phyloP scores from a whole-genome alignment of 1,140 invertebrate species.

The Drosophila murphyi region DNA sequence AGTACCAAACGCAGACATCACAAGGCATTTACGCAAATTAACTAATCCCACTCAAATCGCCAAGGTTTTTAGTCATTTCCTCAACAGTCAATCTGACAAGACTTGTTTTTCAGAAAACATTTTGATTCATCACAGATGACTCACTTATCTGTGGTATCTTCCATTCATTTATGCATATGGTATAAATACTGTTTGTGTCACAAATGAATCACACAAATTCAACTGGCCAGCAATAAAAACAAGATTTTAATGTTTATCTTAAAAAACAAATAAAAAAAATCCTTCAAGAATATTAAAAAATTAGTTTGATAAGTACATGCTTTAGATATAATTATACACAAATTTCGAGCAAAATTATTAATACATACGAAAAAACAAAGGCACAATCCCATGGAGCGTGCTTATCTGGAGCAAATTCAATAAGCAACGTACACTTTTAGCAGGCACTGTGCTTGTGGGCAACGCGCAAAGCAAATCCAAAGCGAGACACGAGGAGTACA shows the following conservation, averaged over 20 bases:
- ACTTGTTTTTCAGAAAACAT: background rate
- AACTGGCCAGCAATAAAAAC: no score
- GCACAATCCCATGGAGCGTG: background rate
- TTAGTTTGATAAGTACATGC: no score
- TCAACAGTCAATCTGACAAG: background rate
- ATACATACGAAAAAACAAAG: background rate
- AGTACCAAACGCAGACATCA: background rate
- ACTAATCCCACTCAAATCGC: background rate
- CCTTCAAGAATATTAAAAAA: no score
- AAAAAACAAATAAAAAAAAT: no score
- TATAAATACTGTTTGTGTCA: no score
- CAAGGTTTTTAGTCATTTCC: background rate
- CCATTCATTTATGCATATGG: no score
- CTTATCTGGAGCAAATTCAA: slow-evolving; percentile 6
- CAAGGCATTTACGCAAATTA: background rate
- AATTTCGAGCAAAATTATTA: no score
- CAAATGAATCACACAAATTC: no score
- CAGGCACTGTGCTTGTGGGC: slow-evolving; percentile 33
- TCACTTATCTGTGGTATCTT: background rate
- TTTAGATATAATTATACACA: no score
- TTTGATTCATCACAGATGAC: background rate
- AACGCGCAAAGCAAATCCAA: slow-evolving; percentile 15
- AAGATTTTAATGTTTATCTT: background rate
- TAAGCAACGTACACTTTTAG: slow-evolving; percentile 10
- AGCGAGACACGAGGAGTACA: background rate